Percentiles rank a stretch among this genome's conserved stretches.
Evolutionary conservation across 1,140 invertebrate species (phyloP).

Genomic region (Tetramorium parvispinum): DNA sequence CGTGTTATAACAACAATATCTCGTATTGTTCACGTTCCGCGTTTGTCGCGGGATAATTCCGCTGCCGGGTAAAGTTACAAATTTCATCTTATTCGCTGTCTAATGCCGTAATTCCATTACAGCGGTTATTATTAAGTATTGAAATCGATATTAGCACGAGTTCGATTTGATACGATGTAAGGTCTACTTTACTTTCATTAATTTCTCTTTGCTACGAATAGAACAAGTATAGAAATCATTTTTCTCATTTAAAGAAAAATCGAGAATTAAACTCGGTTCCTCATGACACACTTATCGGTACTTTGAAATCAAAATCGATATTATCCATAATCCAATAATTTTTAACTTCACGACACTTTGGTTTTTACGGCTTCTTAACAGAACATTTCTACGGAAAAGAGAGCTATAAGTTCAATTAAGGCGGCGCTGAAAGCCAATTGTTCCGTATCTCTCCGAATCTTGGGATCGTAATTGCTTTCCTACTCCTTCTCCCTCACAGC

Average conservation of each 20-base stretch:
- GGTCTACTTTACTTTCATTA: neutral
- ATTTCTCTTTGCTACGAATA: neutral
- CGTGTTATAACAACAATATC: neutral
- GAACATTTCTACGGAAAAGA: neutral
- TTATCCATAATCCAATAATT: neutral
- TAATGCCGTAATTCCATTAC: slow-evolving; percentile 4
- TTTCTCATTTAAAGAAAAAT: neutral
- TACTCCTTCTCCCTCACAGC: neutral
- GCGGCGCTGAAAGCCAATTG: slow-evolving; percentile 34
- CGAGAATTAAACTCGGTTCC: neutral
- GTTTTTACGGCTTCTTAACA: neutral
- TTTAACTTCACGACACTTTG: neutral
- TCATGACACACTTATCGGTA: neutral
- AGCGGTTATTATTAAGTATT: neutral
- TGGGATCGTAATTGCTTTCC: slow-evolving; percentile 42
- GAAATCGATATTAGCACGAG: neutral
- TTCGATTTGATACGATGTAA: neutral
- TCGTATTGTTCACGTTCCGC: neutral
- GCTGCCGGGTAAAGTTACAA: slow-evolving; percentile 8
- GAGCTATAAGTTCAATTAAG: slow-evolving; percentile 40
- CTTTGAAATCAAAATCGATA: neutral
- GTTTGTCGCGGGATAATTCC: slow-evolving; percentile 9
- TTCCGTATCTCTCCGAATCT: slow-evolving; percentile 6
- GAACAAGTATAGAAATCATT: neutral
- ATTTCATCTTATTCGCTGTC: slow-evolving; percentile 15